These are phyloP conservation scores for Chiridota heheva DNA, from an alignment of 35 echinoderm and acorn worm genomes.

Conservation along the genomic window DNA sequence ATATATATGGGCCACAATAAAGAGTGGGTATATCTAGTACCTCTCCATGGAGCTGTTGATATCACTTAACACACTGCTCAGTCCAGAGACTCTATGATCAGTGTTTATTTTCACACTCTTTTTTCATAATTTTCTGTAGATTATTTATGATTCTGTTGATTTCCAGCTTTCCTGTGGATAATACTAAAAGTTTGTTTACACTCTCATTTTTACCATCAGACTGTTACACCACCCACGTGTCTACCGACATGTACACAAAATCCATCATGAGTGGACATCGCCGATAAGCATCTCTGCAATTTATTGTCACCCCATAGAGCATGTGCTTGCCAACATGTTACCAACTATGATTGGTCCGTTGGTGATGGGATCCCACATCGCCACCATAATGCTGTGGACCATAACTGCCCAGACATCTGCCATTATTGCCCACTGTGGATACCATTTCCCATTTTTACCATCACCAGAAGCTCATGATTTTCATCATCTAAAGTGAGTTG, in stretches of 20 bases:
- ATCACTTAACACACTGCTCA: too few relatives aligned
- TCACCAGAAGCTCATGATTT: slow-evolving; percentile 93
- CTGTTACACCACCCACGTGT: slow-evolving; percentile 79
- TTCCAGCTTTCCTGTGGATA: too few relatives aligned
- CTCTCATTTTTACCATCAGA: too few relatives aligned
- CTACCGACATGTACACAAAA: slow-evolving; percentile 85
- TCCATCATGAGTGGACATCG: slow-evolving; percentile 94
- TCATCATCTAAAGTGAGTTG: slow-evolving; percentile 93
- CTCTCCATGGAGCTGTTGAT: too few relatives aligned
- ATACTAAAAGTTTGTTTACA: too few relatives aligned
- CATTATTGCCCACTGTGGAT: slow-evolving; percentile 81
- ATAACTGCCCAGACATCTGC: slow-evolving; percentile 59
- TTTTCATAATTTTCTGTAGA: too few relatives aligned
- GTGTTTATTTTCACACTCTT: too few relatives aligned
- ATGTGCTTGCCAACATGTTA: slow-evolving; percentile 65
- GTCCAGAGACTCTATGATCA: too few relatives aligned
- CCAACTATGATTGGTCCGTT: slow-evolving; percentile 63
- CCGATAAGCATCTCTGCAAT: slow-evolving; percentile 82
- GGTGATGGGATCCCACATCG: slow-evolving; percentile 84
- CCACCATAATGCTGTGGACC: slow-evolving; percentile 73
- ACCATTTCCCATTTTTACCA: slow-evolving; percentile 78
- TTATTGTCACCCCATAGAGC: slow-evolving; percentile 86
- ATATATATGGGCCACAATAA: too few relatives aligned
- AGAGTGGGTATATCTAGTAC: too few relatives aligned
- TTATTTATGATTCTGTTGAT: too few relatives aligned